phyloP scores from a whole-genome alignment of 2,113 vertebrate species.

The Salvelinus fontinalis region DNA sequence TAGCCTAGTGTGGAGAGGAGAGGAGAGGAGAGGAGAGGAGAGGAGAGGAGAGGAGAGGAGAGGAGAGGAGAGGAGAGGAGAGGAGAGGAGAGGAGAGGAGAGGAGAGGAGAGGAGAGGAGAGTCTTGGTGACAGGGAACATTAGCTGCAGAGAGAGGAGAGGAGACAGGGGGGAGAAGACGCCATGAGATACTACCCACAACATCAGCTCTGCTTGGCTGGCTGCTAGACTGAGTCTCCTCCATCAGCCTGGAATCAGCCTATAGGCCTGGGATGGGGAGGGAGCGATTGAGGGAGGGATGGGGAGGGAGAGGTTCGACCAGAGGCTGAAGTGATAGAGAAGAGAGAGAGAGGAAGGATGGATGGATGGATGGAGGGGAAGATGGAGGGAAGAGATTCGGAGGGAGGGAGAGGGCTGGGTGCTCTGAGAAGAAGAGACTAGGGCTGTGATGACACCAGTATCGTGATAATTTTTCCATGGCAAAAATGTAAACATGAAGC shows the following conservation, averaged over 20 bases:
- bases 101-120: background rate
- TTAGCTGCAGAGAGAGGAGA: background rate
- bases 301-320: slow-evolving; percentile 40
- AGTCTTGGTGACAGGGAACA: background rate
- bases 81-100: background rate
- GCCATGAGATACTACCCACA: slow-evolving; percentile 38
- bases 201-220: slow-evolving; percentile 49
- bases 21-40: background rate
- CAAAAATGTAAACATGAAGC: too few species aligned
- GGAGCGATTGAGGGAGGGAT: slow-evolving; percentile 17
- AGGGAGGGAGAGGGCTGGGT: slow-evolving; percentile 14
- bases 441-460: too few species aligned
- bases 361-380: background rate
- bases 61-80: background rate
- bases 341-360: background rate
- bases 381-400: background rate
- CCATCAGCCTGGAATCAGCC: slow-evolving; percentile 35
- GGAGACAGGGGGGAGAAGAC: slow-evolving; percentile 39
- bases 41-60: slow-evolving; percentile 35
- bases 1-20: slow-evolving; percentile 4
- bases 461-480: too few species aligned
- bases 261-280: slow-evolving; percentile 11
- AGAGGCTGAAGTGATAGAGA: slow-evolving; percentile 33
- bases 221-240: slow-evolving; percentile 45
- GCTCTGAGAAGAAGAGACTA: background rate